Percentiles rank a stretch among this genome's conserved stretches.
These are phyloP conservation scores for Probosciger aterrimus DNA, from an alignment of 2,113 vertebrate species.

Conservation along the genomic window DNA sequence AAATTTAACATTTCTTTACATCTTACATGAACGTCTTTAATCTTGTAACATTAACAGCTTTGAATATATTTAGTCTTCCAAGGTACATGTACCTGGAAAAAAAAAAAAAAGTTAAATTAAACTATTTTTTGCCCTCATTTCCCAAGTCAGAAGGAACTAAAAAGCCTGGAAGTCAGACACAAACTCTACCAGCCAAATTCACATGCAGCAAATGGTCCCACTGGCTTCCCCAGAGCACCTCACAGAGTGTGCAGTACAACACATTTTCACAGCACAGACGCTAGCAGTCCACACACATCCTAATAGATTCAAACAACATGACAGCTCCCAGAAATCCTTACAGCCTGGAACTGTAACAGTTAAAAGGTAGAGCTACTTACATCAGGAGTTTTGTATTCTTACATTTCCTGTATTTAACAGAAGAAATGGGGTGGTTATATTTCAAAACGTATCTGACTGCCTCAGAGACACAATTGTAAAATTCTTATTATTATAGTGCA, in stretches of 20 bases:
- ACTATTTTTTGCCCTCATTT: background rate
- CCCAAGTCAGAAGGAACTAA: background rate
- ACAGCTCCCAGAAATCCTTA: background rate
- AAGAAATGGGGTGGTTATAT: background rate
- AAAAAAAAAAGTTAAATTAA: background rate
- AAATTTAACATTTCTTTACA: background rate
- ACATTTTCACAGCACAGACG: background rate
- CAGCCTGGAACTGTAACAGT: background rate
- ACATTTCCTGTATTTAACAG: background rate
- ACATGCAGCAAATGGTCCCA: background rate
- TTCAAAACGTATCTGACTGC: constrained; percentile 7
- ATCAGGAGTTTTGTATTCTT: background rate
- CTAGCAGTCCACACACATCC: background rate
- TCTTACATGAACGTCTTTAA: background rate
- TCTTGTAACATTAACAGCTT: background rate
- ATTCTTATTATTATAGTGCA: background rate
- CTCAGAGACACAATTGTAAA: constrained; percentile 28
- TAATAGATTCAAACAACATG: background rate
- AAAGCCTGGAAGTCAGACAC: background rate
- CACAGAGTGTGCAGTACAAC: background rate
- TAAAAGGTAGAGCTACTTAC: background rate
- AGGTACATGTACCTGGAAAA: background rate
- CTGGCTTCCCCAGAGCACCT: background rate
- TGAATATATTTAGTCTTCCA: background rate
- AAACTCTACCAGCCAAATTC: background rate